Percentiles rank a stretch among this genome's conserved stretches.
Conservation (phyloP, 2,888 invertebrate species). For the Drosophila subsilvestris region DNA sequence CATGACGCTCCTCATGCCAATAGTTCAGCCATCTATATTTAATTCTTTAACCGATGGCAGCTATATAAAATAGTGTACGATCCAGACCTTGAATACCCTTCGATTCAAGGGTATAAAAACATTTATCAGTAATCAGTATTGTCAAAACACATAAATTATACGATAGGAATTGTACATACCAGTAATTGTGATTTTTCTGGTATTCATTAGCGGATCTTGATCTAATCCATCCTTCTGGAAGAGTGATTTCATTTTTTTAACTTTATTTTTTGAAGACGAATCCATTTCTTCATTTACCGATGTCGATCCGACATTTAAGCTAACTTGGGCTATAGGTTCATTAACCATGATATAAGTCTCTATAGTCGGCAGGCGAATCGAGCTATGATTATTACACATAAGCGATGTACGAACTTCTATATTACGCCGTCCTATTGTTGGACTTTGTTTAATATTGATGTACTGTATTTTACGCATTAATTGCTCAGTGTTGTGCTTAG, state of each 20-base stretch:
- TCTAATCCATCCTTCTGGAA: conserved; percentile 20
- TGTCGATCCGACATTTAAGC: conserved; percentile 20
- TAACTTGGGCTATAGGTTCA: conserved; percentile 62
- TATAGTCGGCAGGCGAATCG: conserved; percentile 81
- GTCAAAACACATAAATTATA: neutral
- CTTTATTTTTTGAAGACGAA: conserved; percentile 24
- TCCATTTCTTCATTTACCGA: conserved; percentile 7
- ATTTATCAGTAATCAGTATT: neutral
- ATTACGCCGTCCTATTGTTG: conserved; percentile 97
- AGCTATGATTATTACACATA: conserved; percentile 82
- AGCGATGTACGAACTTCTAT: conserved; percentile 83
- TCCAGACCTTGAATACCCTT: no score
- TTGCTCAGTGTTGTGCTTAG: conserved; percentile 94
- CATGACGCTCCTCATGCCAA: no score
- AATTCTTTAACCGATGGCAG: no score
- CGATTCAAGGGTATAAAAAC: no score
- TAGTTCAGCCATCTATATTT: no score
- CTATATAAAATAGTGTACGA: no score
- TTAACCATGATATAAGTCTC: conserved; percentile 84
- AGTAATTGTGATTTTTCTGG: conserved; percentile 50
- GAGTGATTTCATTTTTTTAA: conserved; percentile 10
- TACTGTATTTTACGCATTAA: conserved; percentile 94
- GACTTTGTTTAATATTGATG: conserved; percentile 94
- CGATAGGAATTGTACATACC: conserved; percentile 37
- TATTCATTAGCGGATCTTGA: conserved; percentile 1